phyloP scores from a whole-genome alignment of 35 echinoderm and acorn worm genomes.

The Amphiura filiformis region DNA sequence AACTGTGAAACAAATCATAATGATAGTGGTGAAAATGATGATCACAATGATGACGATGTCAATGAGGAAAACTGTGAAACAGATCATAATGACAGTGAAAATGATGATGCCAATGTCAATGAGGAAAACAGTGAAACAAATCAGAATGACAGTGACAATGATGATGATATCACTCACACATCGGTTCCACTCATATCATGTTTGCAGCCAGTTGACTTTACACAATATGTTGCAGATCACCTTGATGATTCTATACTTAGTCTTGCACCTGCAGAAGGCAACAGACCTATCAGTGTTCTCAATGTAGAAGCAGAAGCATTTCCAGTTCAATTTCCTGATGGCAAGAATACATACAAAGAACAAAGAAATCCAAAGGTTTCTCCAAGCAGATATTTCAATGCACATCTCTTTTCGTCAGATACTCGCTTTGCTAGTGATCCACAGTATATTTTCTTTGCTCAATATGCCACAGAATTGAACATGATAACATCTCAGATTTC shows the following conservation, averaged over 20 bases:
- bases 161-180: neutral
- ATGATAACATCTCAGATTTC: conserved; percentile 17
- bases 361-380: neutral
- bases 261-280: neutral
- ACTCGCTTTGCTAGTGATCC: conserved; percentile 22
- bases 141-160: neutral
- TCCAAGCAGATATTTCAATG: neutral
- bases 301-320: neutral
- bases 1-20: no score
- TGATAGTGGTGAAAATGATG: neutral
- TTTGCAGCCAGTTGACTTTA: neutral
- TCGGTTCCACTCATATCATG: neutral
- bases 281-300: neutral
- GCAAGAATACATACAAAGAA: neutral
- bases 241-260: neutral
- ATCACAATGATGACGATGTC: no score
- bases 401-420: neutral
- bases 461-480: conserved; percentile 44
- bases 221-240: neutral
- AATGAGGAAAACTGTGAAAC: no score
- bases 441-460: conserved; percentile 49
- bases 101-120: neutral
- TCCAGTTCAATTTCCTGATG: neutral
- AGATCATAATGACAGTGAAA: neutral
- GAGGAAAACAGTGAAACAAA: neutral